phyloP scores from a whole-genome alignment of 2,113 vertebrate genomes.

The Crotalus tigris region DNA sequence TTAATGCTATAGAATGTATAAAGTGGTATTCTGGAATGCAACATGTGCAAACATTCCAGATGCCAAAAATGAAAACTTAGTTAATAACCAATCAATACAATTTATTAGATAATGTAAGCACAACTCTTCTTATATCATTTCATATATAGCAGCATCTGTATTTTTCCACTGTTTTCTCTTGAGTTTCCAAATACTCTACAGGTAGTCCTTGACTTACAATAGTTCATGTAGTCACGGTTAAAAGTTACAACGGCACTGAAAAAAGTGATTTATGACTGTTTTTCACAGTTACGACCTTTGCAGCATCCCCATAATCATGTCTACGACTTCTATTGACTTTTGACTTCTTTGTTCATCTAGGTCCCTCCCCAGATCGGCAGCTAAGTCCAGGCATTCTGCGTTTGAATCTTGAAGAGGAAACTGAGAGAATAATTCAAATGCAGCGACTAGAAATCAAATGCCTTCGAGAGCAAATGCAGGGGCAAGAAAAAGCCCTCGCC shows the following conservation, averaged over 20 bases:
- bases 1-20: not conserved
- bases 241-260: no score
- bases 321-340: not conserved
- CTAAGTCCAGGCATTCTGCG: conserved; percentile 43
- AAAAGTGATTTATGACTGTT: no score
- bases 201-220: no score
- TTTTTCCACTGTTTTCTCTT: not conserved
- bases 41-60: not conserved
- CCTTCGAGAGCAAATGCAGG: conserved; percentile 70
- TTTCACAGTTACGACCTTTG: no score
- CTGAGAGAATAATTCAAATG: conserved; percentile 76
- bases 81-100: not conserved
- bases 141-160: not conserved
- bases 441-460: conserved; percentile 77
- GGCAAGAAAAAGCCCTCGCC: conserved; percentile 47
- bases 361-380: not conserved
- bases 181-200: not conserved
- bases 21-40: not conserved
- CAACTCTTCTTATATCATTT: not conserved
- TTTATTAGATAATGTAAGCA: not conserved
- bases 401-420: conserved; percentile 73
- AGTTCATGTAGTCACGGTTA: no score
- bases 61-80: not conserved
- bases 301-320: not conserved
- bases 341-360: conserved; percentile 56